Base-by-base conservation (phyloP, 2,888 invertebrate genomes). In the Drosophila neotestacea region DNA sequence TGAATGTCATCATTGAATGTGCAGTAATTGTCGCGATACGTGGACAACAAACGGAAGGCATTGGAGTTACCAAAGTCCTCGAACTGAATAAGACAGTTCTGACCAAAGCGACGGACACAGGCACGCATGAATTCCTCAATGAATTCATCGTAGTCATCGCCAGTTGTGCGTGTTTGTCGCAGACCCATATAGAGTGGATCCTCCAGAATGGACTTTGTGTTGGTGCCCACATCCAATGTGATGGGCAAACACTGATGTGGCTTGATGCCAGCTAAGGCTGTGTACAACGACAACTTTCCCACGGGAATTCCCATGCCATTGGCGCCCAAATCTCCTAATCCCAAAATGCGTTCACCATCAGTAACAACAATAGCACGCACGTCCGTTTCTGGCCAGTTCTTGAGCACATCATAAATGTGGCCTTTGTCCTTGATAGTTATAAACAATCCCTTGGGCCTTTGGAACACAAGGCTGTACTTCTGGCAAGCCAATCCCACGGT, bases 1-100 rank as follows among this genome's bases (percentile, higher is more conserved):
- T 99, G 99, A 91, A 99, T 99, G 92, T 99, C 99, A 92, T 99
- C 99, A 93, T 99, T 99, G 93, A 99, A 99, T 11, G 98, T 98
- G 93, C 99, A 99, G 93, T 97, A 96, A 89, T 95, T 92, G 86
- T 97, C 94, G 44, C 98, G 95, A 93, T 99, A 99, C 92, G 97
- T 98, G 88, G 95, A 96, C 75, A 99, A 94, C 61, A 99, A 94
- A 38, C 97, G 94, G 94, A 99, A 99, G 6, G 99, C 99, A 93
- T 99, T 99, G 9, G 96, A 95, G 91, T 99, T 99, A 59, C 96
- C 99, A 92, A 99, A 99, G 94, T 99, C 99, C 94, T 99, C 99
- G 93, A 99, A 99, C 94, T 96, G 96, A 52, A 98, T 97, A 69
- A 98, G 94, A 60, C 96, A 96, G 92, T 96, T 97, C 93, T 96